Evolutionary conservation across 2,113 vertebrate species (phyloP).

Genomic region (Vidua chalybeata): DNA sequence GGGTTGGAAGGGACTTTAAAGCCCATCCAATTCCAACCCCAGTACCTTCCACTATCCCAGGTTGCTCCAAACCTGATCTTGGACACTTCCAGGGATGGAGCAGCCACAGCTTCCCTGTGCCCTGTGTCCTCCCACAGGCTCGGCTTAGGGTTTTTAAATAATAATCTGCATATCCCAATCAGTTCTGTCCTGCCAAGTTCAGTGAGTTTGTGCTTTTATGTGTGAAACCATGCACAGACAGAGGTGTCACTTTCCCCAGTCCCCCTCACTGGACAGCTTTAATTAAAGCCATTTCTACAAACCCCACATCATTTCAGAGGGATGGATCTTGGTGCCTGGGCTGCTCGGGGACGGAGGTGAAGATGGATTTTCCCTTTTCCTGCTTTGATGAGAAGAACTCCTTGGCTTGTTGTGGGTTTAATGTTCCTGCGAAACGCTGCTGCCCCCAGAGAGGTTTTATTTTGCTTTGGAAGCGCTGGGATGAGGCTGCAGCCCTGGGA

Average conservation of each 20-base stretch:
- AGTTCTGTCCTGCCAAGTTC: not conserved
- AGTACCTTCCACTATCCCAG: not conserved
- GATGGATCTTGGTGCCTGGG: fast-evolving
- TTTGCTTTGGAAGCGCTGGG: constrained; percentile 27
- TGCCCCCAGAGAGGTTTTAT: constrained; percentile 39
- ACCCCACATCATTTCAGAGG: not conserved
- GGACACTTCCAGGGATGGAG: not conserved
- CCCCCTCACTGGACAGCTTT: not conserved
- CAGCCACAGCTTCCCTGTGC: not conserved
- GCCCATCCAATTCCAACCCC: not conserved
- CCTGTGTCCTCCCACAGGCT: not conserved
- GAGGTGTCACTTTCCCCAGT: not conserved
- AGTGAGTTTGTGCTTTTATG: fast-evolving
- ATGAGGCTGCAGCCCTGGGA: constrained; percentile 16
- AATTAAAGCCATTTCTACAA: not conserved
- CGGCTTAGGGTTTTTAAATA: fast-evolving
- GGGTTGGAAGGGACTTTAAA: not conserved
- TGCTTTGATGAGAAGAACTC: not conserved
- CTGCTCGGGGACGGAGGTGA: not conserved
- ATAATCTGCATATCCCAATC: not conserved
- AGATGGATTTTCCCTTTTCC: not conserved
- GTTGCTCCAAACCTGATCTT: not conserved
- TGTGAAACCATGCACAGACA: not conserved
- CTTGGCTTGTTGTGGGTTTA: not conserved
- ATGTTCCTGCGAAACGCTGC: not conserved